Evolutionary conservation across 2,113 vertebrate genomes (phyloP).

Genomic region (Pseudois nayaur): DNA sequence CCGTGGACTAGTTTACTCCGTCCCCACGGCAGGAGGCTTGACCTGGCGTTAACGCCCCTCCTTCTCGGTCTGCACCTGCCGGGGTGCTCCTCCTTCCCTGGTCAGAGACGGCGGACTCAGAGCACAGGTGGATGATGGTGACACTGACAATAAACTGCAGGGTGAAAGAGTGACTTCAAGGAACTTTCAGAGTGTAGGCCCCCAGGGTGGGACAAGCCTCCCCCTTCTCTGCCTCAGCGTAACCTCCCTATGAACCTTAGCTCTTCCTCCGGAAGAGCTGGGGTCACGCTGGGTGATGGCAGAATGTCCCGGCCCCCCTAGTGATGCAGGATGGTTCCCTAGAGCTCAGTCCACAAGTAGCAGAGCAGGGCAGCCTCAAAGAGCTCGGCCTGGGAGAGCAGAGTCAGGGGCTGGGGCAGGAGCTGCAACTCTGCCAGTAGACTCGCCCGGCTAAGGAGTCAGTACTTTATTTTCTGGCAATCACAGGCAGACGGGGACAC

Average conservation of each 20-base stretch:
- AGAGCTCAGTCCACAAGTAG: not conserved
- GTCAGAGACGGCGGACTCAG: not conserved
- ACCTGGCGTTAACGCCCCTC: rapidly evolving
- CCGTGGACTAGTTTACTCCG: rapidly evolving
- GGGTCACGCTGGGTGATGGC: rapidly evolving
- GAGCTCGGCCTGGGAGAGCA: not conserved
- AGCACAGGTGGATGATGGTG: not conserved
- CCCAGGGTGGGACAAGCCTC: not conserved
- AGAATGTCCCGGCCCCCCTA: rapidly evolving
- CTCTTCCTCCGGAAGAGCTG: not conserved
- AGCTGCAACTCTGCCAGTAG: rapidly evolving
- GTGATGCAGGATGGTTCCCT: rapidly evolving
- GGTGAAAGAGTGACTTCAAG: not conserved
- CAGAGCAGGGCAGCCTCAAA: not conserved
- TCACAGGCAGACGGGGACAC: rapidly evolving
- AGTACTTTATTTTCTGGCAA: not conserved
- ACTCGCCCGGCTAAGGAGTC: rapidly evolving
- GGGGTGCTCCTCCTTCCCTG: rapidly evolving
- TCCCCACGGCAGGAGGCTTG: rapidly evolving
- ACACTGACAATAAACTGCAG: too few relatives aligned
- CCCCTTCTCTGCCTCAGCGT: not conserved
- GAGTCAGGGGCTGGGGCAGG: not conserved
- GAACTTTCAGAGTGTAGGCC: not conserved
- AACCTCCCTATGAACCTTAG: not conserved
- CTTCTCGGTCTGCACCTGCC: not conserved